These are phyloP conservation scores for Holacanthus passer DNA, from an alignment of 2,113 vertebrate genomes.

Conservation along the genomic window DNA sequence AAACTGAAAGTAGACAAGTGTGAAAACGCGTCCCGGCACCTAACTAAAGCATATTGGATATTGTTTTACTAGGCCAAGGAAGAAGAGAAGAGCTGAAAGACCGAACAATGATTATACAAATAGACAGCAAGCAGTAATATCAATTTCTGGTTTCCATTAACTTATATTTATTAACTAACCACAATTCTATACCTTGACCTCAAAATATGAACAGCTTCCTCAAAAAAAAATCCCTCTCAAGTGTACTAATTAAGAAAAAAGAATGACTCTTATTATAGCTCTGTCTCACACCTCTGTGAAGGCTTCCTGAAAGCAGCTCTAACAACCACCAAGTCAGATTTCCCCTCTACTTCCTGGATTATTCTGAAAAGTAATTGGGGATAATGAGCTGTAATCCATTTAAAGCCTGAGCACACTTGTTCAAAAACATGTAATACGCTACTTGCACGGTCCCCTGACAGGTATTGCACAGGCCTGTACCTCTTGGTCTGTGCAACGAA, in stretches of 20 bases:
- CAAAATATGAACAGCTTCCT: constrained; percentile 31
- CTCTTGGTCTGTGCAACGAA: constrained; percentile 27
- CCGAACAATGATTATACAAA: background rate
- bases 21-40: background rate
- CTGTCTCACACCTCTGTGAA: constrained; percentile 37
- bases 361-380: constrained; percentile 72
- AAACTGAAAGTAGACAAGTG: background rate
- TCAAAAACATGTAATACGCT: constrained; percentile 30
- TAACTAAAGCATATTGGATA: background rate
- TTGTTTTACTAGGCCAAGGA: background rate
- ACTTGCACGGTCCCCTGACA: constrained; percentile 42
- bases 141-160: background rate
- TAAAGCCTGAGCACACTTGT: constrained; percentile 65
- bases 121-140: background rate
- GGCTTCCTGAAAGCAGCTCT: constrained; percentile 55
- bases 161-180: constrained; percentile 36
- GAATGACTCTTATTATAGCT: constrained; percentile 47
- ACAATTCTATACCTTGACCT: constrained; percentile 44
- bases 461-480: constrained; percentile 36
- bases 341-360: constrained; percentile 45
- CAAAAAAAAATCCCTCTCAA: constrained; percentile 31
- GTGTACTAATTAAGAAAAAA: constrained; percentile 69
- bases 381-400: constrained; percentile 81
- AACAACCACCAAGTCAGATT: constrained; percentile 55
- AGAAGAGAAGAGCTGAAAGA: background rate